Evolutionary conservation across 2,888 invertebrate species (phyloP).

Genomic region (Spialia ferax): DNA sequence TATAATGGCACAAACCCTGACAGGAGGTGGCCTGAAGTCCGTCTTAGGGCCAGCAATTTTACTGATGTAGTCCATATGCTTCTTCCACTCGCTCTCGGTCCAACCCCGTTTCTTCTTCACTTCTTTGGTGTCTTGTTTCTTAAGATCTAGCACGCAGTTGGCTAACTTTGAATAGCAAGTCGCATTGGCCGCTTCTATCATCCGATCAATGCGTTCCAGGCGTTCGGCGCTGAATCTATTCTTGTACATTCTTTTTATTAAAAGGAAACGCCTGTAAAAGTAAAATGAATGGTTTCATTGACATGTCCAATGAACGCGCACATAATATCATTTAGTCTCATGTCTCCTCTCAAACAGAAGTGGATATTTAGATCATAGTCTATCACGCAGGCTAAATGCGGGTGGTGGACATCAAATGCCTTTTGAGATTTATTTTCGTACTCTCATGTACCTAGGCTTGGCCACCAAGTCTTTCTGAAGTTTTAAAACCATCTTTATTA

Average conservation of each 20-base stretch:
- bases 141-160: conserved; percentile 68
- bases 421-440: too few species aligned
- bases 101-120: conserved; percentile 69
- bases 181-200: conserved; percentile 71
- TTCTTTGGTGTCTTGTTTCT: conserved; percentile 65
- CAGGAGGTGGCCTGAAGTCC: conserved; percentile 55
- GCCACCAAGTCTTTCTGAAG: too few species aligned
- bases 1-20: conserved; percentile 54
- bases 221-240: conserved; percentile 63
- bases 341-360: too few species aligned
- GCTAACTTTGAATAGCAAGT: conserved; percentile 75
- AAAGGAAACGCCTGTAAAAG: conserved; percentile 64
- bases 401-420: too few species aligned
- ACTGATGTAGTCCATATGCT: conserved; percentile 77
- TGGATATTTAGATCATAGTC: too few species aligned
- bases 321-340: too few species aligned
- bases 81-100: conserved; percentile 77
- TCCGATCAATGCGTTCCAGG: conserved; percentile 65
- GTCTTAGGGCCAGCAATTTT: conserved; percentile 68
- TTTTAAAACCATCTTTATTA: too few species aligned
- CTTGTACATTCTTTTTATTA: conserved; percentile 66
- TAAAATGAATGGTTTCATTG: neutral
- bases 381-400: too few species aligned
- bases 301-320: too few species aligned
- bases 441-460: too few species aligned